Percentiles rank a stretch among this genome's conserved stretches.
phyloP scores from a whole-genome alignment of 2,797 vertebrate species.

The Uromys caudimaculatus region DNA sequence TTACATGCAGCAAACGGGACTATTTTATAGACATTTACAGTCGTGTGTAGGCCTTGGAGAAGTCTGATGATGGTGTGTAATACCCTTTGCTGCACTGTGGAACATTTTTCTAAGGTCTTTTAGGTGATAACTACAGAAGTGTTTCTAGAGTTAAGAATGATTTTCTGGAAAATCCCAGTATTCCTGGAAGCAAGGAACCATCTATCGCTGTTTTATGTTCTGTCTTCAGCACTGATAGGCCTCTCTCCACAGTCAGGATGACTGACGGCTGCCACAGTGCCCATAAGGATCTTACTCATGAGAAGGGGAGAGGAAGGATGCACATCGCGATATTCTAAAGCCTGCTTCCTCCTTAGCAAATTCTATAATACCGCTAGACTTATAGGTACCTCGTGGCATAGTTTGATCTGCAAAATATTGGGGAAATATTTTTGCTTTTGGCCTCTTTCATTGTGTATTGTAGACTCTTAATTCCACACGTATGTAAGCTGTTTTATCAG shows the following conservation, averaged over 20 bases:
- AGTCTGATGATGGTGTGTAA: constrained; percentile 71
- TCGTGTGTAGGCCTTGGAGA: constrained; percentile 71
- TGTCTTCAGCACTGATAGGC: background rate
- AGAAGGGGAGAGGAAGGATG: background rate
- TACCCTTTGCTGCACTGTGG: constrained; percentile 40
- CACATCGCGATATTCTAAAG: background rate
- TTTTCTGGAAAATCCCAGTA: constrained; percentile 1
- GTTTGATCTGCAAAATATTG: constrained; percentile 31
- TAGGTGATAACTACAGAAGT: background rate
- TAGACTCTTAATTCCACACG: background rate
- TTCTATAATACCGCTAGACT: background rate
- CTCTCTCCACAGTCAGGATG: background rate
- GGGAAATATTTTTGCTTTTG: background rate
- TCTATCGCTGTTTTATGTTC: background rate
- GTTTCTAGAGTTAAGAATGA: background rate
- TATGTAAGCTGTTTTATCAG: constrained; percentile 11
- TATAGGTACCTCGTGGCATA: background rate
- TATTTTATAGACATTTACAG: constrained; percentile 55
- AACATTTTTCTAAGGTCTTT: constrained; percentile 27
- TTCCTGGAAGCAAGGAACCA: background rate
- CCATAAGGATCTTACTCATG: background rate
- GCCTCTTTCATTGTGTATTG: background rate
- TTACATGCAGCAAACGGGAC: constrained; percentile 49
- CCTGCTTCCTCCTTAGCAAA: background rate
- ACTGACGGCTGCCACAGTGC: background rate